Percentiles rank a stretch among this genome's conserved stretches.
These are phyloP conservation scores for Trematomus loennbergii DNA, from an alignment of 2,113 vertebrate genomes.

Conservation along the genomic window DNA sequence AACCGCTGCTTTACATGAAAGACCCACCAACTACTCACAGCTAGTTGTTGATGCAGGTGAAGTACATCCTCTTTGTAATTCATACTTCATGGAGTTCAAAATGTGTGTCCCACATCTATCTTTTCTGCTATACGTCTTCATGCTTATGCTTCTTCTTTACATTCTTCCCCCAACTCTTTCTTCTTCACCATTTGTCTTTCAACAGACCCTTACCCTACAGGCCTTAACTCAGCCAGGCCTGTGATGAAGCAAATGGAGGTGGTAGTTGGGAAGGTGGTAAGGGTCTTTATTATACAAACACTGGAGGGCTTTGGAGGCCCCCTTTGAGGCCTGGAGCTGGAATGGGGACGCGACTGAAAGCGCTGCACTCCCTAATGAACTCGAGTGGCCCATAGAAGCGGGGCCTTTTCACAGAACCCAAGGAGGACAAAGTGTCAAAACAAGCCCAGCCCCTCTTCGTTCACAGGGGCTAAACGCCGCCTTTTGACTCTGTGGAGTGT, in stretches of 20 bases:
- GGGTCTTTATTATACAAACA: constrained; percentile 86
- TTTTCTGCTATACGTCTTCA: constrained; percentile 6
- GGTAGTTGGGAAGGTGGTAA: constrained; percentile 66
- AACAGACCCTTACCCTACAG: constrained; percentile 49
- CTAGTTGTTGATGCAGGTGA: neutral
- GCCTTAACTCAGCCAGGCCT: constrained; percentile 52
- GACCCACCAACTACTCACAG: no score
- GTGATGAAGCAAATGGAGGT: constrained; percentile 58
- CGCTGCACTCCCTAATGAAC: constrained; percentile 85
- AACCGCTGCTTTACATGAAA: no score
- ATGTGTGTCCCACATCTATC: neutral
- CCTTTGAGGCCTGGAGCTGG: constrained; percentile 76
- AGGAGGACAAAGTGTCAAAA: constrained; percentile 85
- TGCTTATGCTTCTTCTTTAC: constrained; percentile 5
- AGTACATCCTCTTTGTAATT: neutral
- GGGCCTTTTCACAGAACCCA: constrained; percentile 78
- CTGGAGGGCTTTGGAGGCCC: constrained; percentile 77
- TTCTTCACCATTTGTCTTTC: constrained; percentile 48
- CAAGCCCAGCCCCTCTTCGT: constrained; percentile 80
- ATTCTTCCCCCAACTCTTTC: neutral
- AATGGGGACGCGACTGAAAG: constrained; percentile 80
- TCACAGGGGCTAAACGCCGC: constrained; percentile 81
- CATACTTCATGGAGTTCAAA: neutral
- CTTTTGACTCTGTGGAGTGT: constrained; percentile 85
- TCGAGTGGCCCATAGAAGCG: constrained; percentile 82